Evolutionary conservation across 2,797 vertebrate genomes (phyloP), one percentile per base, ranked within the genome.

Genomic region (Liparis tanakae): DNA sequence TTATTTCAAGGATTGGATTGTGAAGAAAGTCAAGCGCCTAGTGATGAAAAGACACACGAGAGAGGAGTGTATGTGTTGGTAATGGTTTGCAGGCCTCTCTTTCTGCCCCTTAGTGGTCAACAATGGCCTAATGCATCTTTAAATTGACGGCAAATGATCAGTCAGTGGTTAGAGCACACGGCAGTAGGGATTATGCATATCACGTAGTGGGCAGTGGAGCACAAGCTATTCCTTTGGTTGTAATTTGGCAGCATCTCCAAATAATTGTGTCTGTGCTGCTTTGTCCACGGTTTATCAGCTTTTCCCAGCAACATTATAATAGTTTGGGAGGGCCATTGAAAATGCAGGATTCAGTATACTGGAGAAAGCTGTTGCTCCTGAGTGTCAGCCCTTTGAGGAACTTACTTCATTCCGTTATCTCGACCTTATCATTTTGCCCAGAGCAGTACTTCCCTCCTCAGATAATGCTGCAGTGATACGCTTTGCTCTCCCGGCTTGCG

Each of bases 391-490:
- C 81, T 88, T 87, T 81, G 83, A 82, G 83, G 65, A 82, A 87
- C 83, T 82, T 80, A 81, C 87, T 88, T 76, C 75, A 51, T 51
- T 60, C 50, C 87, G 63, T 39, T 85, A 89, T 89, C 86, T 76
- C 73, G 57, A 65, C 83, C 78, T 92, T 92, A 92, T 92, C 87
- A 48, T 76, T 72, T 78, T 70, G 80, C 92, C 88, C 43, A 43
- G 78, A 84, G 89, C 85, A 50, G 72, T 74, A 73, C 81, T 86
- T 79, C 79, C 63, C 79, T 86, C 76, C 76, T 71, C 79, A 68
- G 90, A 93, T 93, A 92, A 89, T 87, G 75, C 86, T 71, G 67
- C 82, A 80, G 69, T 50, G 87, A 90, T 89, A 85, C 55, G 76
- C 82, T 89, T 84, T 58, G 63, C 85, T 85, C 85, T 87, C 67